These are phyloP conservation scores for Rhombomys opimus DNA, from an alignment of 2,113 vertebrate species.

Conservation along the genomic window DNA sequence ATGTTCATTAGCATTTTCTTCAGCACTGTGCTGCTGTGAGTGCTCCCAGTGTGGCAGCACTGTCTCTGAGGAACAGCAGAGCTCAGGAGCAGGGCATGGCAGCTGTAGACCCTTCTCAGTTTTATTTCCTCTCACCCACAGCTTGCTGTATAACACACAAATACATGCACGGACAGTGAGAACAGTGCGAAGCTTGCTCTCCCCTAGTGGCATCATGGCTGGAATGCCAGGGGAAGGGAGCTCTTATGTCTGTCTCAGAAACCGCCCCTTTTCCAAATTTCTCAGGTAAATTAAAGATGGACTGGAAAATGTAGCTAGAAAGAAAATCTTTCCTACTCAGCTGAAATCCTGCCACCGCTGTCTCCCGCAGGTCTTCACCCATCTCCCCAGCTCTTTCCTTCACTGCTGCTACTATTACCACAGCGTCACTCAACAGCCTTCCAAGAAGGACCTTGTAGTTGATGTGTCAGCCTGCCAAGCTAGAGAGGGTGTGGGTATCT, in stretches of 20 bases:
- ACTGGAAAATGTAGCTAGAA: too few relatives aligned
- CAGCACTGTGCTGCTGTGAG: neutral
- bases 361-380: neutral
- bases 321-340: neutral
- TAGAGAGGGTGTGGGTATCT: accelerated
- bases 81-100: neutral
- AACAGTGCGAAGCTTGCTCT: accelerated
- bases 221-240: too few relatives aligned
- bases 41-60: neutral
- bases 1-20: constrained; percentile 53
- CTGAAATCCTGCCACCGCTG: accelerated
- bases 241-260: neutral
- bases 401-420: accelerated
- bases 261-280: accelerated
- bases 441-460: too few relatives aligned
- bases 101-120: neutral
- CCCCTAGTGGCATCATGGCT: accelerated
- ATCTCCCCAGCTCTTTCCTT: neutral
- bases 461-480: neutral
- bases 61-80: neutral
- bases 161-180: neutral
- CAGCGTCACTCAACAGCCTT: neutral
- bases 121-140: neutral
- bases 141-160: neutral
- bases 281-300: neutral